Percentiles rank a stretch among this genome's conserved stretches.
Evolutionary conservation across 2,113 vertebrate genomes (phyloP).

Genomic region (Trinectes maculatus): DNA sequence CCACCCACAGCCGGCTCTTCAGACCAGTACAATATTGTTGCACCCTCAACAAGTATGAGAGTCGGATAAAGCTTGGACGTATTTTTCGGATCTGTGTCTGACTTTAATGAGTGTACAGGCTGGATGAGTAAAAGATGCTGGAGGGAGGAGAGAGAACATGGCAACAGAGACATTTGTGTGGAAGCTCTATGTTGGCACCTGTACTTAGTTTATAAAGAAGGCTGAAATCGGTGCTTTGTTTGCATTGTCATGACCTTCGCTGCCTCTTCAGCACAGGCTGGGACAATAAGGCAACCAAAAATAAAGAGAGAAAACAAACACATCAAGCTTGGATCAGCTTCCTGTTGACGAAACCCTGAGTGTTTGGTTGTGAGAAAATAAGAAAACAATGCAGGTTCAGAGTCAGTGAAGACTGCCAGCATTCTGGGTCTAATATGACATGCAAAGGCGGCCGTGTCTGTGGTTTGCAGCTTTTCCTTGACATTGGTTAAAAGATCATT

Average conservation of each 20-base stretch:
- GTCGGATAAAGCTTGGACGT: background rate
- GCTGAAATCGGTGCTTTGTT: background rate
- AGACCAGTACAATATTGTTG: constrained; percentile 27
- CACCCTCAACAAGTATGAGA: constrained; percentile 28
- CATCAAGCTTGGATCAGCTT: too few species aligned
- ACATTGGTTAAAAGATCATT: constrained; percentile 17
- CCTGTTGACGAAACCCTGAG: too few species aligned
- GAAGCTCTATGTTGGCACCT: background rate
- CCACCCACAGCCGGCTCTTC: constrained; percentile 41
- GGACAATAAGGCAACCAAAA: background rate
- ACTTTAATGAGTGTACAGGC: constrained; percentile 44
- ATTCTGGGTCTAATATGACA: constrained; percentile 8
- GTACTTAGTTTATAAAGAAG: background rate
- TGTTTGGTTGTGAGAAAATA: too few species aligned
- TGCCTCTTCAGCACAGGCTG: background rate
- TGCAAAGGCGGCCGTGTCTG: background rate
- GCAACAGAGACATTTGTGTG: constrained; percentile 9
- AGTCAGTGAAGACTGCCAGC: constrained; percentile 3
- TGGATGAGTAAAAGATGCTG: constrained; percentile 11
- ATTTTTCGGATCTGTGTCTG: constrained; percentile 40
- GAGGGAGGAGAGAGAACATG: background rate
- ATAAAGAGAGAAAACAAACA: constrained; percentile 2
- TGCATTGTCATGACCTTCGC: constrained; percentile 1
- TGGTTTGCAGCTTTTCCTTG: constrained; percentile 9
- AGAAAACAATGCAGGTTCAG: background rate